phyloP scores from a whole-genome alignment of 1,140 invertebrate species.

The Pentalonia nigronervosa region DNA sequence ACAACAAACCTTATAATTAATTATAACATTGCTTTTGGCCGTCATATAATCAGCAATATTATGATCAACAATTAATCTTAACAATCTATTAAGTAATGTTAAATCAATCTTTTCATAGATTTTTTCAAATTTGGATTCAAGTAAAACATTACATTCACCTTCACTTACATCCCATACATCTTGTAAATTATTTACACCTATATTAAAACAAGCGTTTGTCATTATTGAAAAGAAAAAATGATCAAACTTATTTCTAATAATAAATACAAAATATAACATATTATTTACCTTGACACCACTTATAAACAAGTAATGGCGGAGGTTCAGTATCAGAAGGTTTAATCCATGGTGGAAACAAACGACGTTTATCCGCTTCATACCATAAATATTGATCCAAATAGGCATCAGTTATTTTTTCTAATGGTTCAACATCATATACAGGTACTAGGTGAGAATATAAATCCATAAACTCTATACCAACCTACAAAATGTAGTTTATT shows the following conservation, averaged over 20 bases:
- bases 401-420: conserved; percentile 99
- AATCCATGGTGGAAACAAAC: conserved; percentile 98
- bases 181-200: conserved; percentile 93
- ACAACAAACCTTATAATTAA: conserved; percentile 88
- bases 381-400: conserved; percentile 99
- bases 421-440: conserved; percentile 98
- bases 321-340: conserved; percentile 99
- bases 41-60: conserved; percentile 99
- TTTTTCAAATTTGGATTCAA: conserved; percentile 98
- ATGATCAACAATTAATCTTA: conserved; percentile 97
- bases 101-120: conserved; percentile 99
- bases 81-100: conserved; percentile 92
- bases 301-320: conserved; percentile 95
- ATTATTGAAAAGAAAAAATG: neutral
- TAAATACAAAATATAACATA: neutral
- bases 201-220: conserved; percentile 40
- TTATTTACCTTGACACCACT: conserved; percentile 96
- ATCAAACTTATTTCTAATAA: neutral
- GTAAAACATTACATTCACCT: conserved; percentile 96
- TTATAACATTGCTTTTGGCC: conserved; percentile 99
- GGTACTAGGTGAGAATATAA: conserved; percentile 98
- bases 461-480: conserved; percentile 99
- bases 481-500: conserved; percentile 65
- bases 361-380: conserved; percentile 98
- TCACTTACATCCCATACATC: conserved; percentile 99